A percentile compares a stretch with the other conserved stretches of the same genome.
Evolutionary conservation across 2,888 invertebrate species (phyloP).

Genomic region (Hypena proboscidalis): DNA sequence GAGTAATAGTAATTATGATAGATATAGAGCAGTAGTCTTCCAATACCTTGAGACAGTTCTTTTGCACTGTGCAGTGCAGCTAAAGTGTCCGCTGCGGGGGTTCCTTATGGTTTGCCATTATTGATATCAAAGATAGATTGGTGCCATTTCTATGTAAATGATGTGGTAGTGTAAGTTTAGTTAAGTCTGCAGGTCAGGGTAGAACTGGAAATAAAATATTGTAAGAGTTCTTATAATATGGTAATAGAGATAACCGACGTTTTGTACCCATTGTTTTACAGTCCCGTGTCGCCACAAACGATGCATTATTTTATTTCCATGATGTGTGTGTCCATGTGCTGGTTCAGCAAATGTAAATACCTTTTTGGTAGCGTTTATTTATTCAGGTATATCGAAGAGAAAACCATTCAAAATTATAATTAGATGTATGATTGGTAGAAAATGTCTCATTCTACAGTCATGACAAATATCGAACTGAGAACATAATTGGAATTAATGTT

Average conservation of each 20-base stretch:
- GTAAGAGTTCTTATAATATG: constrained; percentile 66
- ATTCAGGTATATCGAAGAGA: constrained; percentile 69
- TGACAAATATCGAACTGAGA: constrained; percentile 71
- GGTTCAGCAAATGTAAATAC: constrained; percentile 81
- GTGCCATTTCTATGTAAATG: constrained; percentile 84
- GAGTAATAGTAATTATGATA: constrained; percentile 75
- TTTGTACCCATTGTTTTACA: constrained; percentile 63
- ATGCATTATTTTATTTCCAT: constrained; percentile 79
- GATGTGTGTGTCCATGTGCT: constrained; percentile 83
- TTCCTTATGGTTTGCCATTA: constrained; percentile 84
- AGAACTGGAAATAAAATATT: constrained; percentile 80
- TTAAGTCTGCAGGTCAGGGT: constrained; percentile 85
- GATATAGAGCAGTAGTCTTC: constrained; percentile 84
- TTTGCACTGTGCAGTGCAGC: constrained; percentile 56
- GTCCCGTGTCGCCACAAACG: constrained; percentile 67
- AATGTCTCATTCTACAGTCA: constrained; percentile 65
- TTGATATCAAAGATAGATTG: constrained; percentile 85
- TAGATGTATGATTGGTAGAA: constrained; percentile 64
- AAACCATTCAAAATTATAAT: constrained; percentile 62
- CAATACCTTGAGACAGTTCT: constrained; percentile 78
- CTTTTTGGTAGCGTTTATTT: constrained; percentile 81
- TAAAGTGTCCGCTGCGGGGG: constrained; percentile 75
- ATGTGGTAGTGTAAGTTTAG: constrained; percentile 82
- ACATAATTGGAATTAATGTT: constrained; percentile 69
- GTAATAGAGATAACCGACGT: constrained; percentile 66